Conservation (phyloP, 2,113 vertebrate genomes). For the Sturnira hondurensis region DNA sequence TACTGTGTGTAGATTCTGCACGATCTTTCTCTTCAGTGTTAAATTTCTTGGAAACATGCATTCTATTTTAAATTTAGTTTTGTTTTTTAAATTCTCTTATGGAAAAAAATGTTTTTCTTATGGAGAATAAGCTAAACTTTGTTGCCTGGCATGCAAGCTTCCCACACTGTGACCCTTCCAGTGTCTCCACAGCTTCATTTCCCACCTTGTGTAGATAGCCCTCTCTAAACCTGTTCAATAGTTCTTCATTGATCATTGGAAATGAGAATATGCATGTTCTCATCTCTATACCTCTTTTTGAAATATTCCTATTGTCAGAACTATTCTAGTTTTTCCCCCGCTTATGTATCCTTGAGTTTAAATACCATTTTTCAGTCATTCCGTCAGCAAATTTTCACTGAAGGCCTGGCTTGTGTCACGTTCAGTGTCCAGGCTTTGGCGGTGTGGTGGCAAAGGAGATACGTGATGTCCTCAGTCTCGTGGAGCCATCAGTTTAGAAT, state of each 20-base stretch:
- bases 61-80: slow-evolving; percentile 16
- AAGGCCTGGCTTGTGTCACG: background rate
- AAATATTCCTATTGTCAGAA: background rate
- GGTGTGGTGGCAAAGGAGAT: background rate
- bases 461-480: background rate
- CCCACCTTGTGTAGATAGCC: background rate
- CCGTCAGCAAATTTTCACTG: background rate
- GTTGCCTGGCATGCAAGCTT: background rate
- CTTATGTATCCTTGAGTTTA: background rate
- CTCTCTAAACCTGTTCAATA: background rate
- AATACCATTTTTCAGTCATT: background rate
- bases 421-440: background rate
- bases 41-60: background rate
- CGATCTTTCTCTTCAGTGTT: slow-evolving; percentile 10
- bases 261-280: background rate
- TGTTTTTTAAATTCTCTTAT: background rate
- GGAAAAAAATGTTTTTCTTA: background rate
- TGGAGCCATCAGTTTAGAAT: background rate
- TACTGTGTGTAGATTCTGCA: background rate
- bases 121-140: background rate
- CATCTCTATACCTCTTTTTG: background rate
- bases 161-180: background rate
- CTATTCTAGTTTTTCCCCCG: background rate
- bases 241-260: background rate
- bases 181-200: background rate